Conservation (phyloP, 2,888 invertebrate genomes). For the Acanthopleura granulata region DNA sequence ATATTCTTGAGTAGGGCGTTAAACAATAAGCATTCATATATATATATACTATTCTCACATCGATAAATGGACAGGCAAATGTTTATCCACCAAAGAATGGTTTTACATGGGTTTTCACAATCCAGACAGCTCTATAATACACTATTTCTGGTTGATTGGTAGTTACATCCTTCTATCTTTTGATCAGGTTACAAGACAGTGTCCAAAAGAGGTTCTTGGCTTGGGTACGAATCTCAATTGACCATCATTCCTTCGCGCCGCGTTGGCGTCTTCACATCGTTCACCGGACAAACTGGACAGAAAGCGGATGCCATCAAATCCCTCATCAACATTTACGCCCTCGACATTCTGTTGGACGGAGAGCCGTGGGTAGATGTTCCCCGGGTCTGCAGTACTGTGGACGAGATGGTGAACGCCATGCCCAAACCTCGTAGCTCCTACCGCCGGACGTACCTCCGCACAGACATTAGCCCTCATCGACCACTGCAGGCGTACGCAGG, state of each 20-base stretch:
- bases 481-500: slow-evolving; percentile 29
- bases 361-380: slow-evolving; percentile 23
- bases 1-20: too few relatives aligned
- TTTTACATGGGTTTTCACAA: too few relatives aligned
- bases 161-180: too few relatives aligned
- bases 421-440: slow-evolving; percentile 17
- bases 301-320: slow-evolving; percentile 32
- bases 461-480: slow-evolving; percentile 12
- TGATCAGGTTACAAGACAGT: slow-evolving; percentile 32
- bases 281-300: slow-evolving; percentile 28
- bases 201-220: slow-evolving; percentile 37
- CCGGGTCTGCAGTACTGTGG: slow-evolving; percentile 25
- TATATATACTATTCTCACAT: too few relatives aligned
- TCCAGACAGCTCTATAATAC: too few relatives aligned
- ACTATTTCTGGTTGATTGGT: too few relatives aligned
- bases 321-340: slow-evolving; percentile 30
- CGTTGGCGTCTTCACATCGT: slow-evolving; percentile 31
- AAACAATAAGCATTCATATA: too few relatives aligned
- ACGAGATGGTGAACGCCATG: slow-evolving; percentile 24
- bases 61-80: too few relatives aligned
- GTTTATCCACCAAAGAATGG: too few relatives aligned
- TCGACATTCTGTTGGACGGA: slow-evolving; percentile 31
- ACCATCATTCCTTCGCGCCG: slow-evolving; percentile 31
- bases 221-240: slow-evolving; percentile 36
- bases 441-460: not conserved